Conservation (phyloP, 2,888 invertebrate genomes). For the Nematopogon swammerdamellus region DNA sequence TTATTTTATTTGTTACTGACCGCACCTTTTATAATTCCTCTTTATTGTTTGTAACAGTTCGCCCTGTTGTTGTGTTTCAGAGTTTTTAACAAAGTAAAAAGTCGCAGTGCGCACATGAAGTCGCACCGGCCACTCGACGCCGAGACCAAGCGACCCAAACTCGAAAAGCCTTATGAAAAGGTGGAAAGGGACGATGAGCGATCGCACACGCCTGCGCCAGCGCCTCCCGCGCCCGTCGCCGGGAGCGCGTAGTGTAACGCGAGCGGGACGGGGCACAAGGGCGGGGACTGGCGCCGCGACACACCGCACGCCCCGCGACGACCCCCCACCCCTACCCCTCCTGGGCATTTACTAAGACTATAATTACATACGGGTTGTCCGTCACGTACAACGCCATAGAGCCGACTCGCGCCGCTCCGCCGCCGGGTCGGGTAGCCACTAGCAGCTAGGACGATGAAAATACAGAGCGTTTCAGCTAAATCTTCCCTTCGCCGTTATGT, state of each 20-base stretch:
- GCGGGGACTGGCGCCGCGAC: conserved; percentile 17
- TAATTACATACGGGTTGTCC: conserved; percentile 24
- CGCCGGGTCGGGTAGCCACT: conserved; percentile 22
- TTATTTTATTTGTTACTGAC: neutral
- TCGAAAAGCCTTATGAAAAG: conserved; percentile 58
- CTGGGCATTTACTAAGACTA: conserved; percentile 40
- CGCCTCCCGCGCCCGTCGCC: neutral
- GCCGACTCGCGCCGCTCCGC: conserved; percentile 16
- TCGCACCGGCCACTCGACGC: conserved; percentile 91
- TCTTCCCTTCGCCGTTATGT: too few relatives aligned
- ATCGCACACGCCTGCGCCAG: conserved; percentile 23
- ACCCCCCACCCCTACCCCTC: neutral
- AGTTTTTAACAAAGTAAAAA: conserved; percentile 97
- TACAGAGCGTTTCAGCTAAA: too few relatives aligned
- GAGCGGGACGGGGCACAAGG: conserved; percentile 6
- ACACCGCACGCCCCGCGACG: conserved; percentile 17
- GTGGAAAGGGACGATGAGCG: conserved; percentile 50
- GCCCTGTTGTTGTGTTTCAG: conserved; percentile 65
- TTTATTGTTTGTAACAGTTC: conserved; percentile 32
- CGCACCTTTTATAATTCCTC: neutral
- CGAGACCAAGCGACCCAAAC: conserved; percentile 68
- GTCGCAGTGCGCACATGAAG: conserved; percentile 99
- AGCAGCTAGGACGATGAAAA: conserved; percentile 28
- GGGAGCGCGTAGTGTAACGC: conserved; percentile 6
- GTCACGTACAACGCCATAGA: conserved; percentile 29